Base-by-base conservation (phyloP, 2,113 vertebrate genomes). In the Bucco capensis region DNA sequence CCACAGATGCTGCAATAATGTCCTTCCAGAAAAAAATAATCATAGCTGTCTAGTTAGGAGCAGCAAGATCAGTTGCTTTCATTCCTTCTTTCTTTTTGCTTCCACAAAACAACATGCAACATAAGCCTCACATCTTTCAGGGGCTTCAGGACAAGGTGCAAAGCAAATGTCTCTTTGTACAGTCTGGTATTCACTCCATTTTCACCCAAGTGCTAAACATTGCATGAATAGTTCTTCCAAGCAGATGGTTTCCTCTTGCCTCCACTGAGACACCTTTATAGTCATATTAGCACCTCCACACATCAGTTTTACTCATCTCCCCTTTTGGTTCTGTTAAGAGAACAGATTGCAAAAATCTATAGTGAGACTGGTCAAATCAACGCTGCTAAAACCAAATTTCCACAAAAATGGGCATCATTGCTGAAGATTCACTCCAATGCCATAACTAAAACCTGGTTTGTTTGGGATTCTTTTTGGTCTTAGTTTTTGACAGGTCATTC, bases 181-280 rank as follows among this genome's bases (percentile, higher is more conserved):
- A 74, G 77, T 67, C 60, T 47, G 3, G 67, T 14, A 85, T 2
- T 37, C 27, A 66, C 50, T 85, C 73, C 66, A 73, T 91, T 90
- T 84, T 94, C 94, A 95, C 92, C 86, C 75, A 94, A 58, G 94
- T 80, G 83, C 66, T 94, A 95, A 95, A 80, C 46, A 62, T 76
- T 71, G 25, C 71, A 95, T 8, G 70, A 93, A 61, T 42, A 79
- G 72, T 79, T 86, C 86, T 86, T 76, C 70, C 66, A 95, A 93
- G 90, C 93, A 96, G 93, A 96, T 96, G 95, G 96, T 65, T 96
- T 87, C 90, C 88, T 75, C 91, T 86, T 82, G 84, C 47, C 60
- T 79, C 60, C 86, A 54, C 53, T 62, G 84, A 86, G 90, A 87
- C 80, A 90, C 94, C 91, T 93, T 93, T 83, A 89, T 75, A 83